phyloP scores from a whole-genome alignment of 2,888 invertebrate species.

The Zelleria hepariella region DNA sequence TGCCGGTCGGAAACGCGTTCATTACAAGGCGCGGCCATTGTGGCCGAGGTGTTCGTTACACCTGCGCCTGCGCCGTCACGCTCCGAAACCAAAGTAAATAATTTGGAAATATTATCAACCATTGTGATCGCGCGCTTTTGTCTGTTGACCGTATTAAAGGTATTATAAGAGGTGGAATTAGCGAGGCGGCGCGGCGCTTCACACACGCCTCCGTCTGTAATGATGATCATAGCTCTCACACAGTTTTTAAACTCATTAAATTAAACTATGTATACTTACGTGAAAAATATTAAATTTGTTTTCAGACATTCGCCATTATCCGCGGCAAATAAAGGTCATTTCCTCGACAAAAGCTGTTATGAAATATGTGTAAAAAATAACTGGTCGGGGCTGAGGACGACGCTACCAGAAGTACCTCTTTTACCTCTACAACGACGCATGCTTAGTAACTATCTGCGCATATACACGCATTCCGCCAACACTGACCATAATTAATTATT shows the following conservation, averaged over 20 bases:
- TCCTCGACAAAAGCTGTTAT: not conserved
- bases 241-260: not conserved
- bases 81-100: slow-evolving; percentile 25
- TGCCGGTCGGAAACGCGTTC: slow-evolving; percentile 10
- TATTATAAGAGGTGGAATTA: slow-evolving; percentile 18
- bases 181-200: slow-evolving; percentile 4
- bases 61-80: slow-evolving; percentile 5
- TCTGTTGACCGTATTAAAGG: slow-evolving; percentile 26
- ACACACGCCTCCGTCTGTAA: not conserved
- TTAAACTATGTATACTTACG: not conserved
- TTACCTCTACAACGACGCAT: not conserved
- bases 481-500: no score
- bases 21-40: slow-evolving; percentile 5
- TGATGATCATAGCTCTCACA: not conserved
- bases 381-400: not conserved
- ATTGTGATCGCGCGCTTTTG: slow-evolving; percentile 7
- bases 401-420: not conserved
- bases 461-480: no score
- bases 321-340: not conserved
- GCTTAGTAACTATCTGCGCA: no score
- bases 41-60: slow-evolving; percentile 2
- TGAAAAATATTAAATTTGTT: not conserved
- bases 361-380: not conserved
- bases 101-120: slow-evolving; percentile 36
- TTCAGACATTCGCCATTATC: not conserved